A percentile compares a stretch with the other conserved stretches of the same genome.
Evolutionary conservation across 2,888 invertebrate genomes (phyloP).

Genomic region (Drosophila siamana): DNA sequence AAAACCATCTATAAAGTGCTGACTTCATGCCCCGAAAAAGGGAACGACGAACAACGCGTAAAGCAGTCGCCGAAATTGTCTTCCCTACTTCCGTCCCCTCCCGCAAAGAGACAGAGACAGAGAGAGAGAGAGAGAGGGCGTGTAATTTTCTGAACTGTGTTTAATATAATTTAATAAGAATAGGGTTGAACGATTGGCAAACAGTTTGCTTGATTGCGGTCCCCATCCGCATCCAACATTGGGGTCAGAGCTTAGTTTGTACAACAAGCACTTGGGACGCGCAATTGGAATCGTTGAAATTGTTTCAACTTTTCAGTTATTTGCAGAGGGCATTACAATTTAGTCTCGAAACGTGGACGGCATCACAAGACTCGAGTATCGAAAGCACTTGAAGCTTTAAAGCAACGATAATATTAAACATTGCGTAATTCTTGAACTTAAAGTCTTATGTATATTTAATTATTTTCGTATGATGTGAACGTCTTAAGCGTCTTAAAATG

Average conservation of each 20-base stretch:
- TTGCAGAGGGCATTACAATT: background rate
- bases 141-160: slow-evolving; percentile 6
- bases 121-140: too few relatives aligned
- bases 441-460: too few relatives aligned
- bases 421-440: too few relatives aligned
- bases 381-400: background rate
- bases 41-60: slow-evolving; percentile 5
- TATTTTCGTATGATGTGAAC: too few relatives aligned
- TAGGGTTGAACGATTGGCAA: slow-evolving; percentile 25
- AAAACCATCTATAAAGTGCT: slow-evolving; percentile 63
- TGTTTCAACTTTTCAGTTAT: background rate
- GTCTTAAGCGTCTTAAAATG: too few relatives aligned
- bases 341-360: background rate
- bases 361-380: background rate
- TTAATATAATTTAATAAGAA: slow-evolving; percentile 23
- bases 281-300: background rate
- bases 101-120: too few relatives aligned
- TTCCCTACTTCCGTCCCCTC: background rate
- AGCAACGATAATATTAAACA: too few relatives aligned
- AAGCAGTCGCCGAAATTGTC: slow-evolving; percentile 13
- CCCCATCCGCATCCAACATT: background rate
- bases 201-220: slow-evolving; percentile 15
- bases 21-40: slow-evolving; percentile 35
- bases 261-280: background rate
- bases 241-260: background rate